Conservation (phyloP, 2,888 invertebrate genomes). For the Onchidella celtica region DNA sequence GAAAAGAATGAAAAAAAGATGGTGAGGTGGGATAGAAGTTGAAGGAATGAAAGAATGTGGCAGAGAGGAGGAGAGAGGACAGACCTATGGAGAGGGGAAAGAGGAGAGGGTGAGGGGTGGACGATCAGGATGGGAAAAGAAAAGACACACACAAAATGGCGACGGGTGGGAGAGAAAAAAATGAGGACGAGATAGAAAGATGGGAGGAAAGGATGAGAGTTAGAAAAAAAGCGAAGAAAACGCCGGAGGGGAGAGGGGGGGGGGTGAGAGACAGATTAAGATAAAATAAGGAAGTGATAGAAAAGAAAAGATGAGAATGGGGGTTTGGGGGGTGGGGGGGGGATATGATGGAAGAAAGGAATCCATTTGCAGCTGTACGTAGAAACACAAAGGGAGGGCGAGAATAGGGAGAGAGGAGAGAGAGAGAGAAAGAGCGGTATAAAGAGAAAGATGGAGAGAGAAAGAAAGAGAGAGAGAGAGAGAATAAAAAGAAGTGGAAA, state of each 20-base stretch:
- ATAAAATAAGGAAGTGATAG: not conserved
- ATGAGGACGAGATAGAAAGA: not conserved
- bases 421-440: not conserved
- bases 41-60: not conserved
- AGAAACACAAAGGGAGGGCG: not conserved
- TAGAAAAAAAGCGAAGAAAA: not conserved
- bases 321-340: not conserved
- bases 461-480: conserved; percentile 8
- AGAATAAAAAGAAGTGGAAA: not conserved
- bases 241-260: not conserved
- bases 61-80: not conserved
- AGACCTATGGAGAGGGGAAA: conserved; percentile 3
- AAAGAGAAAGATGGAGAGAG: no score
- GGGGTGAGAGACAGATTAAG: not conserved
- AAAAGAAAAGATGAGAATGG: not conserved
- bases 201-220: not conserved
- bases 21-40: not conserved
- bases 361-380: not conserved
- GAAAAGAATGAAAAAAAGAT: not conserved
- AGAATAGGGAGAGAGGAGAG: not conserved
- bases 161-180: not conserved
- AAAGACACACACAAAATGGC: not conserved
- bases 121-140: not conserved
- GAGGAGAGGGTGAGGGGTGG: not conserved
- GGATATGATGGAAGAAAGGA: not conserved